Base-by-base conservation (phyloP, 1,140 invertebrate genomes). In the Panonychus citri region DNA sequence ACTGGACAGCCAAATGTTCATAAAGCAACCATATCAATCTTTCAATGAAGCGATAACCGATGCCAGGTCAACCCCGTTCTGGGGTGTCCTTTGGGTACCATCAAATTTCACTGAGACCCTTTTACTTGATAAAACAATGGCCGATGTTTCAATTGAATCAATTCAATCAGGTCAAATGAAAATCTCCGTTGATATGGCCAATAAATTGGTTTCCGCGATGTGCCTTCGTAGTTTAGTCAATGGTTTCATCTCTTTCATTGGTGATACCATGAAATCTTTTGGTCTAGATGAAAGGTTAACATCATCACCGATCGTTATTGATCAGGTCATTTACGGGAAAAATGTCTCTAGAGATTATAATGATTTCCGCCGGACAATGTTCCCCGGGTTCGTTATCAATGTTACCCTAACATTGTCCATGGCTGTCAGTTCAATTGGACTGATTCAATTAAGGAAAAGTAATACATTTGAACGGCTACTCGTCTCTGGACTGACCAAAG, bases 371-470 rank as follows among this genome's bases (percentile, higher is more conserved):
- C 83, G 91, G 69, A 94, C 57, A 19, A 57, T 59, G 17, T 49
- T 54, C 10, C 58, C 58, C 7, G 58, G 58, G 24, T 49, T 55
- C 5, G 28, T 59, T n/a, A 43, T 59, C 8, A 90, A 85, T n/a
- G 90, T 93, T 65, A 84, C 90, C 1, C 94, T 90, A 73, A 93
- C 93, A 76, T 76, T 94, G 70, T 86, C 89, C 25, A 85, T 91
- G 12, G 87, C 87, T 21, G 68, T 94, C 52, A 94, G 88, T 17
- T 86, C 87, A 4, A 83, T 89, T 17, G 80, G 83, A 1, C 78
- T 95, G 66, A 82, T 95, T 48, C 81, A 90, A 56, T 89, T 94
- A 67, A 76, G 85, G 60, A 88, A 85, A 59, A 85, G 89, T 70
- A 85, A 85, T 25, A 70, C 89, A 17, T 65, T 90, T 61, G 85